Evolutionary conservation across 2,888 invertebrate genomes (phyloP).

Genomic region (Drosophila villosipedis): DNA sequence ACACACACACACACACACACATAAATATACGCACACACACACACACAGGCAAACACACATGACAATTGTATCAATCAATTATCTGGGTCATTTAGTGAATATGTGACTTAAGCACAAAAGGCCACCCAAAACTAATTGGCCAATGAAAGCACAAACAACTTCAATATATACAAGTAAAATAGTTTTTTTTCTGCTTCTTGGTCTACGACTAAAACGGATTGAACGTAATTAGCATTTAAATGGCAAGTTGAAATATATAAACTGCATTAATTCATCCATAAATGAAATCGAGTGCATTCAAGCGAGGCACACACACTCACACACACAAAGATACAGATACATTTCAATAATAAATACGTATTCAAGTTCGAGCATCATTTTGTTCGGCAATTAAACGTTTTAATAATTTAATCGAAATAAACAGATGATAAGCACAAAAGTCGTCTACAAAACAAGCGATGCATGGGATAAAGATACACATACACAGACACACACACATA

Average conservation of each 20-base stretch:
- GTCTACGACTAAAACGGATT: not conserved
- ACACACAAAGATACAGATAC: slow-evolving; percentile 26
- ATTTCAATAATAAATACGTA: slow-evolving; percentile 19
- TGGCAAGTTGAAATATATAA: slow-evolving; percentile 16
- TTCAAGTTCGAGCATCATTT: not conserved
- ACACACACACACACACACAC: slow-evolving; percentile 11
- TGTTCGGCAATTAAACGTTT: slow-evolving; percentile 22
- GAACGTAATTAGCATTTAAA: slow-evolving; percentile 43
- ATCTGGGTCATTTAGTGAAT: slow-evolving; percentile 35
- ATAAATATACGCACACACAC: slow-evolving; percentile 12
- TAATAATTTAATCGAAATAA: slow-evolving; percentile 30
- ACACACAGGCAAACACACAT: slow-evolving; percentile 13
- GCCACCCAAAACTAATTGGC: slow-evolving; percentile 58
- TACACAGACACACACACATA: not conserved
- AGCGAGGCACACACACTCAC: not conserved
- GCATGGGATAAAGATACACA: not conserved
- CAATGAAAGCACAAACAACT: slow-evolving; percentile 34
- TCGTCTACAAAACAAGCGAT: slow-evolving; percentile 5
- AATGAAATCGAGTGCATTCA: slow-evolving; percentile 26
- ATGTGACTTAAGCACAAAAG: slow-evolving; percentile 18
- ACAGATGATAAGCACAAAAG: slow-evolving; percentile 14
- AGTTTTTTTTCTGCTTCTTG: not conserved
- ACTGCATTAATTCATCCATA: slow-evolving; percentile 31
- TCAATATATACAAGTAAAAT: not conserved
- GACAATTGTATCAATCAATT: slow-evolving; percentile 22